These are phyloP conservation scores for Syrphus vitripennis DNA, from an alignment of 2,888 invertebrate genomes.

Conservation along the genomic window DNA sequence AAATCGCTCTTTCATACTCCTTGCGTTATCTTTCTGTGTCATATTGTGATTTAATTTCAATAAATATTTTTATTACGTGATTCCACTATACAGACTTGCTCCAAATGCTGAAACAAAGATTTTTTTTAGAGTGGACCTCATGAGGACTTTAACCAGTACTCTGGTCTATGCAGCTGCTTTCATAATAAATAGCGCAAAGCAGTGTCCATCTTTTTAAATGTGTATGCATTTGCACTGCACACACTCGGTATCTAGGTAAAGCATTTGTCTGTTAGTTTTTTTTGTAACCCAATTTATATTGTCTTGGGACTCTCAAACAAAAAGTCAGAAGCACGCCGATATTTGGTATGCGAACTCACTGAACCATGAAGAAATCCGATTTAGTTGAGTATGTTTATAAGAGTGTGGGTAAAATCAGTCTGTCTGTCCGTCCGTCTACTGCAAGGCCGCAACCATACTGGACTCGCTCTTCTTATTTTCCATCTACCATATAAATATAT, in stretches of 20 bases:
- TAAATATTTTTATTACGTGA: slow-evolving; percentile 63
- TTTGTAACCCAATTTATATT: slow-evolving; percentile 42
- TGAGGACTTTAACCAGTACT: slow-evolving; percentile 14
- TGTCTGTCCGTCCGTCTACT: background rate
- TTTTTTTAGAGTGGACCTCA: background rate
- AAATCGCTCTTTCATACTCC: background rate
- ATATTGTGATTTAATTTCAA: slow-evolving; percentile 53
- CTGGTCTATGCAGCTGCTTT: slow-evolving; percentile 14
- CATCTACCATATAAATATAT: background rate
- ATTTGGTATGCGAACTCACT: slow-evolving; percentile 37
- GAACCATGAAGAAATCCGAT: slow-evolving; percentile 36
- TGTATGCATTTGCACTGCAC: slow-evolving; percentile 18
- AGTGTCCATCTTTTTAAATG: slow-evolving; percentile 45
- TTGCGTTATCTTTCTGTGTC: background rate
- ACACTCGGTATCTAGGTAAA: background rate
- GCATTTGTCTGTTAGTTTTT: slow-evolving; percentile 23
- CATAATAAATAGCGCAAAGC: slow-evolving; percentile 26
- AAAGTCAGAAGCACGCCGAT: slow-evolving; percentile 26
- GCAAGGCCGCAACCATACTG: slow-evolving; percentile 9
- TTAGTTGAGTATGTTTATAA: background rate
- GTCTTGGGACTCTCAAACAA: slow-evolving; percentile 22
- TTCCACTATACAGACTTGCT: slow-evolving; percentile 22
- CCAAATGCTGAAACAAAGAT: slow-evolving; percentile 27
- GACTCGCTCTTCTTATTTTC: slow-evolving; percentile 15
- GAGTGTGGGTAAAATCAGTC: background rate